These are phyloP conservation scores for Oxygymnocypris stewartii DNA, from an alignment of 2,113 vertebrate species.

Conservation along the genomic window DNA sequence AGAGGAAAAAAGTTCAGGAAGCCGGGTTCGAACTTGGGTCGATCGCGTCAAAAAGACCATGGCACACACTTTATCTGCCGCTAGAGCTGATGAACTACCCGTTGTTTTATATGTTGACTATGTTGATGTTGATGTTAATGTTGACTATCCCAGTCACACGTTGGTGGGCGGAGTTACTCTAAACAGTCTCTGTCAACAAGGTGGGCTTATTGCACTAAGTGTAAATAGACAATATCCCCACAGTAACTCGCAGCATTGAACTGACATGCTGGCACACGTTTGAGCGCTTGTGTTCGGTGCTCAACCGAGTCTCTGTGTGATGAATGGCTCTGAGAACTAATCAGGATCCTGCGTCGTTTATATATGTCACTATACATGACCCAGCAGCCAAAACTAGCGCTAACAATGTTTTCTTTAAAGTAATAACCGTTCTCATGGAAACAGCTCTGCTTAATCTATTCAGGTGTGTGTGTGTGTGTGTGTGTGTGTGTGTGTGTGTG, in stretches of 20 bases:
- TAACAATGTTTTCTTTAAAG: constrained; percentile 6
- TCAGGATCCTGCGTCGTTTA: neutral
- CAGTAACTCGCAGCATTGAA: neutral
- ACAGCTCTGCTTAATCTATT: neutral
- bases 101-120: too few species aligned
- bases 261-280: neutral
- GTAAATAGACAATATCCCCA: neutral
- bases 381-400: neutral
- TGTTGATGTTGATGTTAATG: too few species aligned
- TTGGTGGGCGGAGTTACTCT: too few species aligned
- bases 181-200: too few species aligned
- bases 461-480: neutral
- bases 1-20: too few species aligned
- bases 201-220: too few species aligned
- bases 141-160: too few species aligned
- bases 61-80: too few species aligned
- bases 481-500: too few species aligned
- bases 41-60: too few species aligned
- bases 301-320: neutral
- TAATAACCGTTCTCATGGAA: neutral
- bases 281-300: neutral
- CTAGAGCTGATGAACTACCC: too few species aligned
- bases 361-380: neutral
- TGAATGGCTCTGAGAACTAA: neutral
- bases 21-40: too few species aligned